A percentile compares a stretch with the other conserved stretches of the same genome.
These are phyloP conservation scores for Dusona sp. DNA, from an alignment of 2,888 invertebrate genomes.

Conservation along the genomic window DNA sequence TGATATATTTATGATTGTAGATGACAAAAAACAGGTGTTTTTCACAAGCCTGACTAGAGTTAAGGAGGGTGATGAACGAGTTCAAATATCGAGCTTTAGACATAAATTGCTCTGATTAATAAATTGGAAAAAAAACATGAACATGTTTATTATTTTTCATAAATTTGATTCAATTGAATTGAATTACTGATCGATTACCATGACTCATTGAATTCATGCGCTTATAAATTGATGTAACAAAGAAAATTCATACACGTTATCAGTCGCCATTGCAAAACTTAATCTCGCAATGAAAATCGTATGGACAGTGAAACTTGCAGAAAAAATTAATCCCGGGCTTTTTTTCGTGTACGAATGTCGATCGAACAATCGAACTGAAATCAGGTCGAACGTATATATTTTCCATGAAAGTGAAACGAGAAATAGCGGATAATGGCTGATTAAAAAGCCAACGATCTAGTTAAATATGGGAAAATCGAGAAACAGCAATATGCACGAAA, in stretches of 20 bases:
- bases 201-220: too few relatives aligned
- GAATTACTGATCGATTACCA: neutral
- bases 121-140: neutral
- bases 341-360: neutral
- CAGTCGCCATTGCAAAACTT: slow-evolving; percentile 32
- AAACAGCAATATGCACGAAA: neutral
- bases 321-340: neutral
- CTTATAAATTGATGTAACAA: neutral
- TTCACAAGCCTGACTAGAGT: slow-evolving; percentile 32
- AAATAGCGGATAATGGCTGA: slow-evolving; percentile 15
- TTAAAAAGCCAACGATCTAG: slow-evolving; percentile 28
- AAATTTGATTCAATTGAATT: neutral
- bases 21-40: neutral
- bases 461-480: neutral
- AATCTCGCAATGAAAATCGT: neutral
- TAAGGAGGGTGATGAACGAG: slow-evolving; percentile 15
- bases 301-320: neutral
- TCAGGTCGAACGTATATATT: slow-evolving; percentile 28
- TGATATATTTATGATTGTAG: slow-evolving; percentile 16
- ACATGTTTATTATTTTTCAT: neutral
- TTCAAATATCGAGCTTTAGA: neutral
- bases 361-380: slow-evolving; percentile 33
- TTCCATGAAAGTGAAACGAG: slow-evolving; percentile 1
- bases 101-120: slow-evolving; percentile 5
- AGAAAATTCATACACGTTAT: neutral